Evolutionary conservation across 2,888 invertebrate species (phyloP), one percentile per base, ranked within the genome.

Genomic region (Leucophenga montana): DNA sequence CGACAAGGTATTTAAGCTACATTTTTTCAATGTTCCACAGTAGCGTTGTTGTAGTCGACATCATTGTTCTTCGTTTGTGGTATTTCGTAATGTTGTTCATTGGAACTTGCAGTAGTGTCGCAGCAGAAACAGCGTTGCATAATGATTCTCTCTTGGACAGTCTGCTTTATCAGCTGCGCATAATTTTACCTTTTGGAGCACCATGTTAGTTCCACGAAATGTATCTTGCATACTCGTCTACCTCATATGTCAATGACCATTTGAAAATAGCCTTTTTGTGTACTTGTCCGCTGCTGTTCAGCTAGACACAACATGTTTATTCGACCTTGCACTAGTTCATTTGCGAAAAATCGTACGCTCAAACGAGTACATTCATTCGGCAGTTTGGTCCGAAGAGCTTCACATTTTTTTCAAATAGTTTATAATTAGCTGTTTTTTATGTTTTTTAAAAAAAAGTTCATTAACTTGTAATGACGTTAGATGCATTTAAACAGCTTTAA

Each of bases 1-100:
- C 69, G 33, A 50, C 65, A 57, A 73, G 77, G 73, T 71, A 77
- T 73, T 78, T 76, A 74, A 74, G 77, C 78, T 71, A 72, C 67
- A 67, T 46, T 57, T 65, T 39, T 65, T 27, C 44, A 46, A 64
- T 48, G 46, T 62, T 44, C 20, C 6, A 46, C 27, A 14, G 20
- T 46, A 27, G 27, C 48, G 62, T 16, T 62, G 62, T 71, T 70
- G 70, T 72, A 39, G 39, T 39, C 11, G 39, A 1, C 11, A 11
- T 39, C 39, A 8, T 8, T 39, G 61, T 33, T 71, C 67, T 71
- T 67, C 64, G 67, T 69, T 73, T 71, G 67, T 76, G 73, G 62
- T 70, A 77, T 75, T 80, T 76, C 77, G 77, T 75, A 75, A 72
- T 59, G 66, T 22, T 31, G 50, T 18, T 5, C 70, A 67, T 68